These are phyloP conservation scores for Drosophila subpulchrella DNA, from an alignment of 1,140 invertebrate species.

Conservation along the genomic window DNA sequence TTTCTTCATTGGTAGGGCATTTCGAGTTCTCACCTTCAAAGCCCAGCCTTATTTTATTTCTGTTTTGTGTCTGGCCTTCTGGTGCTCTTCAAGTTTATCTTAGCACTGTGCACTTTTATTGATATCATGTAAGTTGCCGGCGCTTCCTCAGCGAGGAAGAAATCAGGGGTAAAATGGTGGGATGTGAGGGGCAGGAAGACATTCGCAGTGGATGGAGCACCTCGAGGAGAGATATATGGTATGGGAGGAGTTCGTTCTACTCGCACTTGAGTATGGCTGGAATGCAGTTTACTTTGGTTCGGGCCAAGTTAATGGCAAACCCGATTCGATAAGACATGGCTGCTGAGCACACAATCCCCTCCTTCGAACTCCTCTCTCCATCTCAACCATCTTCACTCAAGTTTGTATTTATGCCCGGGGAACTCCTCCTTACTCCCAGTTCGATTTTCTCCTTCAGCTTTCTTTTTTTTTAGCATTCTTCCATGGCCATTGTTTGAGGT, in stretches of 20 bases:
- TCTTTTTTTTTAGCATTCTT: slow-evolving; percentile 42
- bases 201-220: slow-evolving; percentile 8
- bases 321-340: slow-evolving; percentile 72
- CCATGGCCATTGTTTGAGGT: slow-evolving; percentile 50
- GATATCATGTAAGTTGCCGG: slow-evolving; percentile 69
- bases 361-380: neutral
- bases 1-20: slow-evolving; percentile 21
- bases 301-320: slow-evolving; percentile 68
- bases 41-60: neutral
- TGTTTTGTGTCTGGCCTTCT: slow-evolving; percentile 25
- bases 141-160: slow-evolving; percentile 42
- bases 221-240: neutral
- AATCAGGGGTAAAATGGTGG: neutral
- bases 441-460: slow-evolving; percentile 22
- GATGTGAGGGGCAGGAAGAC: neutral
- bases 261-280: slow-evolving; percentile 60
- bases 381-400: neutral
- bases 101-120: slow-evolving; percentile 62
- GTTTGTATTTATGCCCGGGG: slow-evolving; percentile 21
- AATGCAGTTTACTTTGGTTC: slow-evolving; percentile 62
- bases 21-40: neutral
- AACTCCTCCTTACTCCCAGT: slow-evolving; percentile 8
- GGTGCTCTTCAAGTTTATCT: slow-evolving; percentile 52
- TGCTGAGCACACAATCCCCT: slow-evolving; percentile 54
- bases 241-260: slow-evolving; percentile 27